Evolutionary conservation across 2,888 invertebrate species (phyloP), one percentile per base, ranked within the genome.

Genomic region (Lepidonotus clava): DNA sequence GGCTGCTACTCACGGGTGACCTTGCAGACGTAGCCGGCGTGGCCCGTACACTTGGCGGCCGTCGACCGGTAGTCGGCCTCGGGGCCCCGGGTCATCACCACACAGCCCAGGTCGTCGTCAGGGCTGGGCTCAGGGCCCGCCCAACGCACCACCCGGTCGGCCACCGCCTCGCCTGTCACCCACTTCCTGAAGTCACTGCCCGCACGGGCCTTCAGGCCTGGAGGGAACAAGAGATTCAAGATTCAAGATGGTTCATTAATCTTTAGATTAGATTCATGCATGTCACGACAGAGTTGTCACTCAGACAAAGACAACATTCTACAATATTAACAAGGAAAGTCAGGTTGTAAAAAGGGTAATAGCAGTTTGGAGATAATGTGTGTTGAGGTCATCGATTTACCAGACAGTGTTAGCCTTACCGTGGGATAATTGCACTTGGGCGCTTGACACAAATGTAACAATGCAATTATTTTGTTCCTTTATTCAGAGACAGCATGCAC

Each of bases 61-160:
- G 21, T 38, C 76, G 36, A 76, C 5, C 38, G 14, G 76, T 76
- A 76, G 38, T 76, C 38, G 40, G 76, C 38, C 40, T 34, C 1
- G 21, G 21, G 21, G 1, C 76, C 76, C 0, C 76, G 76, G 0
- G 18, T 40, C 76, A 76, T 5, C 11, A 76, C 38, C 4, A 76
- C 76, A 76, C 76, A 76, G 38, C 76, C 2, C 24, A 6, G 40
- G 36, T 76, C 76, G n/a, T 76, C 76, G 38, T 76, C 76, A 18
- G 76, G n/a, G 1, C 4, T 76, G 8, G 76, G 76, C 11, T 4
- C 38, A 21, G 76, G 36, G 14, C 71, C 71, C n/a, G 34, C 38
- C 76, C 76, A 76, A 38, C 38, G 34, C n/a, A 11, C 21, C 18
- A 76, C 76, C n/a, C 6, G 18, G 21, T 1, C 36, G 24, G 18